A percentile compares a stretch with the other conserved stretches of the same genome.
Conservation (phyloP, 2,888 invertebrate species). For the Thysanoteuthis rhombus region DNA sequence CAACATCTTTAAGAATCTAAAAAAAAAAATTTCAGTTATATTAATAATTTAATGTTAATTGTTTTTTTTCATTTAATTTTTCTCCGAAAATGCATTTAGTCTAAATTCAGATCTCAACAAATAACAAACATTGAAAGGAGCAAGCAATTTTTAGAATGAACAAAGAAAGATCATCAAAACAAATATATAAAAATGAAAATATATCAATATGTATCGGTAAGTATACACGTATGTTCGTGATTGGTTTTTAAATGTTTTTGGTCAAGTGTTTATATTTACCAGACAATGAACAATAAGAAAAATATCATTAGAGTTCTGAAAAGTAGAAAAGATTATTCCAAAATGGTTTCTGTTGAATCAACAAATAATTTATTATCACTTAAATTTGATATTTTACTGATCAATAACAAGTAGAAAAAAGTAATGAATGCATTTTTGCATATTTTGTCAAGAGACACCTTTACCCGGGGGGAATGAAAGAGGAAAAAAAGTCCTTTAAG, state of each 20-base stretch:
- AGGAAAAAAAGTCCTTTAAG: no score
- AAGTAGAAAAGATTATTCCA: not conserved
- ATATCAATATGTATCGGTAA: not conserved
- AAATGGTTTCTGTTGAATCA: slow-evolving; percentile 12
- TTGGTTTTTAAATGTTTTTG: not conserved
- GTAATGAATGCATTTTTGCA: no score
- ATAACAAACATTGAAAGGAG: not conserved
- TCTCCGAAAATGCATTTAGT: slow-evolving; percentile 23
- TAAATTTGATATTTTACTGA: no score
- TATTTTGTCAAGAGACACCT: no score
- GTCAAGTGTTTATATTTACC: not conserved
- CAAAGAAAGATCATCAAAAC: not conserved
- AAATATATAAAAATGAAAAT: not conserved
- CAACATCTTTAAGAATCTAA: not conserved
- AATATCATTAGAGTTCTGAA: not conserved
- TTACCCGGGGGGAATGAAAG: no score
- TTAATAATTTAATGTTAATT: not conserved
- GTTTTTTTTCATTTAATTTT: not conserved
- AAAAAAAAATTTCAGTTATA: not conserved
- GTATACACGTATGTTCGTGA: no score
- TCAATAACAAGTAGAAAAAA: no score
- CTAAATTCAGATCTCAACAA: slow-evolving; percentile 20
- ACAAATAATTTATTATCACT: not conserved
- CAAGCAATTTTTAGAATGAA: not conserved
- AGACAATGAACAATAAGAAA: not conserved